phyloP scores from a whole-genome alignment of 2,113 vertebrate species.

The Gasterosteus aculeatus region DNA sequence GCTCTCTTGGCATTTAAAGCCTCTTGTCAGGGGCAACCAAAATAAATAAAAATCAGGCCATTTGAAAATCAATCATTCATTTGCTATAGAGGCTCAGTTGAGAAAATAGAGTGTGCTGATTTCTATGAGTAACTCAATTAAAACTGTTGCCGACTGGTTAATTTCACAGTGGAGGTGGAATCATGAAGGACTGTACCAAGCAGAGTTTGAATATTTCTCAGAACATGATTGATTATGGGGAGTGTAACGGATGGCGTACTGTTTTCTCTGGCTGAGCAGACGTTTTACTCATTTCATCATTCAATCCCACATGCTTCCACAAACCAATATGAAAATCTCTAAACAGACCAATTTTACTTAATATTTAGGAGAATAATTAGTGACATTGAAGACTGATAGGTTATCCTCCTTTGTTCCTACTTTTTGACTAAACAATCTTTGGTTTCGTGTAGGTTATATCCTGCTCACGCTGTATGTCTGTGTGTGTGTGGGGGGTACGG shows the following conservation, averaged over 20 bases:
- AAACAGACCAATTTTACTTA: constrained; percentile 1
- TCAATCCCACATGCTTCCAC: constrained; percentile 13
- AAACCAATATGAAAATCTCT: not conserved
- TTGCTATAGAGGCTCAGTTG: constrained; percentile 37
- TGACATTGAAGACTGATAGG: constrained; percentile 5
- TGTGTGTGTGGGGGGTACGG: not conserved
- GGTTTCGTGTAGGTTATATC: constrained; percentile 35
- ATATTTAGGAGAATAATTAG: not conserved
- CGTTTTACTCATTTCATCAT: constrained; percentile 16
- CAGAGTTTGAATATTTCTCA: constrained; percentile 36
- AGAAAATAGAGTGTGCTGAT: constrained; percentile 21
- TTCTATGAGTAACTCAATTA: constrained; percentile 40
- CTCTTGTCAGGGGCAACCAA: constrained; percentile 12
- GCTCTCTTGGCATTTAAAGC: not conserved
- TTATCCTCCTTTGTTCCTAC: not conserved
- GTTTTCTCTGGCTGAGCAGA: constrained; percentile 25
- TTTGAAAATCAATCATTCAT: constrained; percentile 57
- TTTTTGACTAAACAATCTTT: constrained; percentile 21
- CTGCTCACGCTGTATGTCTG: not conserved
- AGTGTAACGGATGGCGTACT: not conserved
- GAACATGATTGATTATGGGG: constrained; percentile 21
- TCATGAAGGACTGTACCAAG: constrained; percentile 2
- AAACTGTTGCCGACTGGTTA: constrained; percentile 25
- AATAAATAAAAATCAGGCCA: constrained; percentile 30
- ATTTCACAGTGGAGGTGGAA: constrained; percentile 31